Base-by-base conservation (phyloP, 92 coral and sea anemone genomes). In the Phenganax stokvisi region DNA sequence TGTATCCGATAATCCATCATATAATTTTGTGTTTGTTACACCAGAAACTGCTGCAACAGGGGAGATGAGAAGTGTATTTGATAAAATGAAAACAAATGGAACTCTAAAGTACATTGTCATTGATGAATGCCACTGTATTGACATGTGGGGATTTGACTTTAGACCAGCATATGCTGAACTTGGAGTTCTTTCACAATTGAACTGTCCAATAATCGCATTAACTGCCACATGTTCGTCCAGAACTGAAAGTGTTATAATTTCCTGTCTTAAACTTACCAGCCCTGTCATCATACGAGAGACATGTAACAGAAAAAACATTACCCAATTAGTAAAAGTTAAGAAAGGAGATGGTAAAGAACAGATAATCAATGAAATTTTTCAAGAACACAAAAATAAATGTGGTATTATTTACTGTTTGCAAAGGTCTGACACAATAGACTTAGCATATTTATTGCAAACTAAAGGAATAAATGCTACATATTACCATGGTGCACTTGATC, bases 131-230 rank as follows among this genome's bases (percentile, higher is more conserved):
- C 92, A 89, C 55, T 86, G 89, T 37, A 78, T 89, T 58, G 89
- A 89, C 75, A 73, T 76, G 51, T 89, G 92, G 89, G 89, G 92
- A 37, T 89, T 82, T 71, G 69, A 85, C 70, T 89, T 89, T 67
- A 77, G 85, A n/a, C 89, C 91, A n/a, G 74, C 82, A 6, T 86
- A 89, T 84, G 71, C 86, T 51, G 61, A 80, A 15, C 79, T 86
- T 9, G 72, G 87, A 71, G 81, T 61, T 60, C 86, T 51, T 73
- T 69, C 17, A 37, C 75, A 10, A 65, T 8, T 83, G 80, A 57
- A 68, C 16, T 52, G 31, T 37, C 85, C 76, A 67, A 47, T 79
- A 3, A 77, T 76, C 28, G 88, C 87, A 20, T 79, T 85, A 60
- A 85, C 87, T 13, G 84, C 59, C 17, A 79, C 84, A 2, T 68